Evolutionary conservation across 2,888 invertebrate genomes (phyloP), one percentile per base, ranked within the genome.

Genomic region (Leptopilina myrica): DNA sequence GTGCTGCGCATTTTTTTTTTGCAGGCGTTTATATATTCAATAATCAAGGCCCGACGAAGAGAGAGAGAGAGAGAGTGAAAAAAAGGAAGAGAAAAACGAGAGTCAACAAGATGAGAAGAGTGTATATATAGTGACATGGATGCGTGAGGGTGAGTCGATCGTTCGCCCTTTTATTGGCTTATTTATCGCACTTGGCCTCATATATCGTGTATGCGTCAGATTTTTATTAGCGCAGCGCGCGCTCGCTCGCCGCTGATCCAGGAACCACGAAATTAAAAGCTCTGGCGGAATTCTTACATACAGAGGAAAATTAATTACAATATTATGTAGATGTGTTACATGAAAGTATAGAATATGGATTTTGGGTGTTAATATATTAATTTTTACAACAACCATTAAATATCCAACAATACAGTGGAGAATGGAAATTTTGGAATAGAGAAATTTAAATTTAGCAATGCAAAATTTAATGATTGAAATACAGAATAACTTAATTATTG

Each of bases 191-290:
- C 85, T 85, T 11, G 79, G 84, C 82, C 84, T 85, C 85, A 81
- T 84, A 81, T 84, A 85, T 82, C 85, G 84, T 83, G 84, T 87
- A 82, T 85, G 89, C 83, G 85, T 87, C 82, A 85, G 89, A 90
- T 90, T 90, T 90, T 90, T 90, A 90, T 91, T 90, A 88, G 88
- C 86, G 83, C 78, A 80, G 78, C 76, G 83, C 69, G 49, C 62
- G 69, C 73, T 69, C 9, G 46, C 46, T 7, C 46, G 59, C 62
- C 76, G 75, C 76, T 73, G 67, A 78, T 77, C 78, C 78, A 78
- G 81, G 78, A 83, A 78, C 77, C 77, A 76, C 43, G 79, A 83
- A 84, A 73, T 73, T 33, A 56, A 26, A 56, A 26, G n/a, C 8
- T 26, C 9, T 56, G n/a, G 26, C 49, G 49, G 20, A 12, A 73